Evolutionary conservation across 2,797 vertebrate species (phyloP).

Genomic region (Valencia hispanica): DNA sequence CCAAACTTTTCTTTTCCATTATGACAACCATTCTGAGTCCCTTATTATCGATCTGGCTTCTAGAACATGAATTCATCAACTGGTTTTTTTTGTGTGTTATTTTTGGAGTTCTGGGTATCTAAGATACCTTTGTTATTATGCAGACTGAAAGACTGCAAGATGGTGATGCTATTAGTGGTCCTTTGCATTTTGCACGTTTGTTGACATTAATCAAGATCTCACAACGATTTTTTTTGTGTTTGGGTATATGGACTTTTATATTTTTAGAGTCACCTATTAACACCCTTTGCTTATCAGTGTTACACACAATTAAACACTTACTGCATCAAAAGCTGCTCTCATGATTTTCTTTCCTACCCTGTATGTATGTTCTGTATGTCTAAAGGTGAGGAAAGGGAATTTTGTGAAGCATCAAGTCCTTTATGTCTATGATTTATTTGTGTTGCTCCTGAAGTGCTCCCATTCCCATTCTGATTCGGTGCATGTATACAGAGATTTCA

Average conservation of each 20-base stretch:
- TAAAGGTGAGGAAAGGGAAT: no score
- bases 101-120: constrained; percentile 17
- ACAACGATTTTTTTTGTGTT: neutral
- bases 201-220: neutral
- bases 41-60: constrained; percentile 31
- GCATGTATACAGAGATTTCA: neutral
- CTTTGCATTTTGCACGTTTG: neutral
- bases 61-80: constrained; percentile 45
- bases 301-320: neutral
- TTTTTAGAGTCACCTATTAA: no score
- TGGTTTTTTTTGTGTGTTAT: constrained; percentile 11
- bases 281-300: neutral
- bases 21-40: constrained; percentile 26
- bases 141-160: constrained; percentile 3
- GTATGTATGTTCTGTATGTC: neutral
- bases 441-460: neutral
- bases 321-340: neutral
- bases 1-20: constrained; percentile 53
- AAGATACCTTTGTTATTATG: neutral
- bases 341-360: neutral
- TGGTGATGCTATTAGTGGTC: neutral
- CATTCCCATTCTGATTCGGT: neutral
- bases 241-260: neutral
- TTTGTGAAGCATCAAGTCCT: neutral
- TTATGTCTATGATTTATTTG: neutral